Evolutionary conservation across 2,888 invertebrate genomes (phyloP).

Genomic region (Drosophila rellima): DNA sequence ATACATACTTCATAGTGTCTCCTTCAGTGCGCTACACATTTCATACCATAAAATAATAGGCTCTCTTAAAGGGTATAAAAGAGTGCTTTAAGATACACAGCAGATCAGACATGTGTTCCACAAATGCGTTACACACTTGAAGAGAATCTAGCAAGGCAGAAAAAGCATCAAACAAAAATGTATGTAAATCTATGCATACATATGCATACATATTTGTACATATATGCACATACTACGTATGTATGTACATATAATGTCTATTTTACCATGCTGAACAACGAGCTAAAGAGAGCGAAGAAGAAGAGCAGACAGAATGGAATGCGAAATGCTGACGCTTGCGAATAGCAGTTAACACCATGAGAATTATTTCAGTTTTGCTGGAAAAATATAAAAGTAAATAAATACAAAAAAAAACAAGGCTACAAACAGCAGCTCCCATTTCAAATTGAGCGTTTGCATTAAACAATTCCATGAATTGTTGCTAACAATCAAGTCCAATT

Average conservation of each 20-base stretch:
- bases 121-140: slow-evolving; percentile 8
- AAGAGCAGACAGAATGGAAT: slow-evolving; percentile 30
- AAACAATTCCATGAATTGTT: slow-evolving; percentile 43
- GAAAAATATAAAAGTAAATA: background rate
- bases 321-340: slow-evolving; percentile 48
- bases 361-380: slow-evolving; percentile 21
- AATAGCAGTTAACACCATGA: slow-evolving; percentile 41
- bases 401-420: background rate
- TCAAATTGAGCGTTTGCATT: slow-evolving; percentile 36
- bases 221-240: slow-evolving; percentile 1
- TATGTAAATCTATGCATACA: background rate
- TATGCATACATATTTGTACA: background rate
- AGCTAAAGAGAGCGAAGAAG: background rate
- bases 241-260: slow-evolving; percentile 1
- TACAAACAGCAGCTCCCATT: slow-evolving; percentile 32
- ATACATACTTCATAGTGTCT: too few relatives aligned
- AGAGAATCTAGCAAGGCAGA: slow-evolving; percentile 5
- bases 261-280: slow-evolving; percentile 2
- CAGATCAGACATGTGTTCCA: slow-evolving; percentile 3
- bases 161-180: slow-evolving; percentile 2
- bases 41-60: background rate
- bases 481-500: slow-evolving; percentile 34
- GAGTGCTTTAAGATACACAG: background rate
- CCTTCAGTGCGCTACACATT: background rate
- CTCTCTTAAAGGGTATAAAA: background rate